Percentiles rank a stretch among this genome's conserved stretches.
Conservation (phyloP, 2,888 invertebrate species). For the Onchidella celtica region DNA sequence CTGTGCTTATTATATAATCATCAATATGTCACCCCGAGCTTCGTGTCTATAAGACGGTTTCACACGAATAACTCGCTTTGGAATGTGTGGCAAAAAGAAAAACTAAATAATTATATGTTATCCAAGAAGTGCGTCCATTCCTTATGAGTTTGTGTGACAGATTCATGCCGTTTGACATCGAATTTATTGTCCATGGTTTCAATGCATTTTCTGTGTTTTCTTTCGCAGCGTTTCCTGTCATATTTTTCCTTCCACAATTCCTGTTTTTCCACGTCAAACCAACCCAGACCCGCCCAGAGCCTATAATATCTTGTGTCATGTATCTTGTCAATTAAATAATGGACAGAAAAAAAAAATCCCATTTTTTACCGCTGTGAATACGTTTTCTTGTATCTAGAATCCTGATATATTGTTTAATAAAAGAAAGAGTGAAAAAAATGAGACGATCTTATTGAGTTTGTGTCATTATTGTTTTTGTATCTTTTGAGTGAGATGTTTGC, state of each 20-base stretch:
- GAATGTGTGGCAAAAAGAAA: no score
- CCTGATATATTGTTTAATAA: constrained; percentile 15
- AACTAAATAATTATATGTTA: no score
- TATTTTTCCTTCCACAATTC: neutral
- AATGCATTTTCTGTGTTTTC: neutral
- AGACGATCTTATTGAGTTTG: neutral
- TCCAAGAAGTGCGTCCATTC: no score
- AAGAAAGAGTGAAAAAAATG: neutral
- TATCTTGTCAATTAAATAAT: no score
- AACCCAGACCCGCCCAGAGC: neutral
- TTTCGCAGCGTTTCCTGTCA: neutral
- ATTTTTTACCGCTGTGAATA: neutral
- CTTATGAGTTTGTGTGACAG: no score
- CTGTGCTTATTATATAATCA: no score
- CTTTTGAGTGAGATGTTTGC: no score
- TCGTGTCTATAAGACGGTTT: no score
- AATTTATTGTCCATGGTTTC: no score
- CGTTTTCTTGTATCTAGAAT: neutral
- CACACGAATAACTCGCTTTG: no score
- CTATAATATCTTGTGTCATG: neutral
- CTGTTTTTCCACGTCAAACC: neutral
- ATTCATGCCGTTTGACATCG: no score
- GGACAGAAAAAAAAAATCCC: neutral
- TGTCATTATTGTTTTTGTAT: neutral
- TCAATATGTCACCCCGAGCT: no score